Evolutionary conservation across 64 coral and sea anemone genomes (phyloP), one percentile per base, ranked within the genome.

Genomic region (Astreopora myriophthalma): DNA sequence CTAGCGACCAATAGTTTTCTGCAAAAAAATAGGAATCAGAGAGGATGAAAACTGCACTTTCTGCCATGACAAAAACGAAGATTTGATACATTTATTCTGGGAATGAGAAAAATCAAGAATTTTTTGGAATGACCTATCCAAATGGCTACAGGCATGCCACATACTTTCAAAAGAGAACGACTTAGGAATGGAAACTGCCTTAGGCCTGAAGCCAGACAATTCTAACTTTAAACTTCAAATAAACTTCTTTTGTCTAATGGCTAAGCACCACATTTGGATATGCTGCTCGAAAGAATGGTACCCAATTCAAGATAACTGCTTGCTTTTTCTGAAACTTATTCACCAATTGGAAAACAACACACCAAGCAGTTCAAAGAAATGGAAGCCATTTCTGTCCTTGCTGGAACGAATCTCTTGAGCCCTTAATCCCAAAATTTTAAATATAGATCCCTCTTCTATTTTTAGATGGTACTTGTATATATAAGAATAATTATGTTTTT

Each of bases 201-300:
- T 36, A n/a, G 78, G 16, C 38, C 35, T 58, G 19, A 48, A 22
- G 48, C 28, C 48, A 48, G 26, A 81, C 46, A 52, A 5, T 27
- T 36, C 35, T 9, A 19, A 36, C 2, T 36, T 48, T 0, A 25
- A 46, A 81, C 38, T n/a, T 19, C 2, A 46, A 19, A 13, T 81
- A 48, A 46, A n/a, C n/a, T 36, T 81, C 11, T 81, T 8, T 81
- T 46, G 20, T 46, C 28, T 81, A 60, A 36, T 81, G 35, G 78
- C 78, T 36, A 81, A 48, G 46, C 22, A 81, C 46, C 25, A 49
- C 2, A 57, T 81, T 48, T 55, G 48, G 34, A 81, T 48, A 46
- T 81, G 78, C 78, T 23, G 24, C 51, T 48, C 23, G 46, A 81
- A 81, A 81, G 78, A 81, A 57, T 46, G 78, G n/a, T 48, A 49